These are phyloP conservation scores for Platypus cylindrus DNA, from an alignment of 2,888 invertebrate species.

Conservation along the genomic window DNA sequence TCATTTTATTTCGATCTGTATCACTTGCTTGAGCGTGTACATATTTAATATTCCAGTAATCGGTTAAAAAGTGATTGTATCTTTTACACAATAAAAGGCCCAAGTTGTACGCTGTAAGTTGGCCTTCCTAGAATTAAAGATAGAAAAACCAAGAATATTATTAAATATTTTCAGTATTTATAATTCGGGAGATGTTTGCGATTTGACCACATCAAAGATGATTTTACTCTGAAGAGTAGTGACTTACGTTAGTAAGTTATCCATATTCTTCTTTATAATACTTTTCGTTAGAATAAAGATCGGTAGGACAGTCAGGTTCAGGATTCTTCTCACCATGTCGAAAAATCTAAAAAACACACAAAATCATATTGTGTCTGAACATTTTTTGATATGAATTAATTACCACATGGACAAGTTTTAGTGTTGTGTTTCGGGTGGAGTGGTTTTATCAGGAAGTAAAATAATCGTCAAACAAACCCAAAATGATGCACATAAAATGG, in stretches of 20 bases:
- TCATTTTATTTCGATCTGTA: conserved; percentile 58
- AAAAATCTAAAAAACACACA: conserved; percentile 50
- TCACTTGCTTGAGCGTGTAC: conserved; percentile 55
- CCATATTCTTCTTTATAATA: conserved; percentile 42
- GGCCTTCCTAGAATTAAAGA: neutral
- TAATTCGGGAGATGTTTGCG: too few relatives aligned
- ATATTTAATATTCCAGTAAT: conserved; percentile 42
- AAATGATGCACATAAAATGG: too few relatives aligned
- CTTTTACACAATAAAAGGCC: neutral
- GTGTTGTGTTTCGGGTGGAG: too few relatives aligned
- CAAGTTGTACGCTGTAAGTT: conserved; percentile 1
- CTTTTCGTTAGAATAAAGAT: conserved; percentile 34
- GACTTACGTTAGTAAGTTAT: conserved; percentile 39
- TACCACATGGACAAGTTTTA: conserved; percentile 6
- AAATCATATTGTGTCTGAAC: neutral
- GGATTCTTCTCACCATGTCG: conserved; percentile 63
- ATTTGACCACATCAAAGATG: too few relatives aligned
- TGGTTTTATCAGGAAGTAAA: too few relatives aligned
- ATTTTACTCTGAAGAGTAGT: neutral
- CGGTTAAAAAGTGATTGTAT: conserved; percentile 2
- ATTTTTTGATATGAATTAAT: neutral
- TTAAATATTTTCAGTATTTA: too few relatives aligned
- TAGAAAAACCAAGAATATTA: too few relatives aligned
- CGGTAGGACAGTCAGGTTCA: conserved; percentile 44
- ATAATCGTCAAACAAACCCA: too few relatives aligned